Evolutionary conservation across 1,140 invertebrate genomes (phyloP), one percentile per base, ranked within the genome.

Genomic region (Venustaconcha ellipsiformis): DNA sequence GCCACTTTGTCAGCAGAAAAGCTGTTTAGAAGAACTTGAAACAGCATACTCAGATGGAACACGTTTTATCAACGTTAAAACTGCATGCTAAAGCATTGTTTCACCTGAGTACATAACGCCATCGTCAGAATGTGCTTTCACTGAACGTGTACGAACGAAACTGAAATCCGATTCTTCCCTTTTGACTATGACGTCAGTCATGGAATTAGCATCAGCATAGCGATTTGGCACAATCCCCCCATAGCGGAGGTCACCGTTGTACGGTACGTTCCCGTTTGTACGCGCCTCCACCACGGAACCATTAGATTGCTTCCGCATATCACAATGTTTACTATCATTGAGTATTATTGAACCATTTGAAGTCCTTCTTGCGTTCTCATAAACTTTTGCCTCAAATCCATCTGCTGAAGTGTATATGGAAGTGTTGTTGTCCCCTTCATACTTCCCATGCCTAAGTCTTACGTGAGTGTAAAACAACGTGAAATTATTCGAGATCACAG

Each of bases 401-500:
- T 71, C 78, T 59, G 79, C 77, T 12, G 74, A 74, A 14, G 67
- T 65, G 37, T 79, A 70, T 55, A 74, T 63, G 1, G 68, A 57
- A 8, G 17, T 72, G 57, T 74, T 74, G 37, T 67, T 69, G 14
- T 60, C 74, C 12, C 12, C 67, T 14, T 63, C 72, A 72, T 20
- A 66, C 62, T 48, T 66, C 14, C 72, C 78, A 23, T 79, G 72
- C 11, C 86, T 78, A 15, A 86, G 87, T 57, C 84, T 80, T 11
- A 86, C 85, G 78, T 89, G 87, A 6, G 85, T 82, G 70, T 89
- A 89, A 71, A 87, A 89, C 13, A 89, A 75, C 30, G 86, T 86
- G 71, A 89, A 89, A 71, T 89, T 89, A 76, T 87, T 89, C 30
- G 86, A 87, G 58, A 89, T 86, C n/a, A 89, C 84, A 18, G 88